These are phyloP conservation scores for Papilio demoleus DNA, from an alignment of 2,888 invertebrate species.

Conservation along the genomic window DNA sequence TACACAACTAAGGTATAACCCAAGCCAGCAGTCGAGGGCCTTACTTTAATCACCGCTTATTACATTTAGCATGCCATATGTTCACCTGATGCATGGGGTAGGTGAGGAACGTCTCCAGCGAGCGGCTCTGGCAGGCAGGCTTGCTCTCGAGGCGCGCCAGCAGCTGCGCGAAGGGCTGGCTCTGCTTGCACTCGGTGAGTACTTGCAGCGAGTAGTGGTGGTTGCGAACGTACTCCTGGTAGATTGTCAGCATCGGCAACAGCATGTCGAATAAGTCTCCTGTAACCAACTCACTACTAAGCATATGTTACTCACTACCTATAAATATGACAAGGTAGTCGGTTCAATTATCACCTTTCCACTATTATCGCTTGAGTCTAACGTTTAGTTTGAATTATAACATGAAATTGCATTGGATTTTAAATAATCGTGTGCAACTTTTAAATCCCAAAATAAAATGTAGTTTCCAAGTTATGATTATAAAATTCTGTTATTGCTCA, in stretches of 20 bases:
- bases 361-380: too few species aligned
- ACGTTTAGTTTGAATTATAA: too few species aligned
- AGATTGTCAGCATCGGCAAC: slow-evolving; percentile 96
- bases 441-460: too few species aligned
- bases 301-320: slow-evolving; percentile 17
- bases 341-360: too few species aligned
- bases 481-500: not conserved
- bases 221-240: slow-evolving; percentile 97
- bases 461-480: too few species aligned
- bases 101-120: slow-evolving; percentile 94
- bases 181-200: slow-evolving; percentile 95
- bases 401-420: too few species aligned
- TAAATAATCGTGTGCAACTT: too few species aligned
- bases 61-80: too few species aligned
- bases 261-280: slow-evolving; percentile 97
- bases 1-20: too few species aligned
- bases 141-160: slow-evolving; percentile 93
- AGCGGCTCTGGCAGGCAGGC: slow-evolving; percentile 92
- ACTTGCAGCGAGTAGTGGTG: slow-evolving; percentile 97
- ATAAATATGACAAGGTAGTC: too few species aligned
- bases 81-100: slow-evolving; percentile 97
- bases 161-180: slow-evolving; percentile 89
- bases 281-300: slow-evolving; percentile 72
- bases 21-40: too few species aligned
- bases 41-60: too few species aligned